Evolutionary conservation across 2,888 invertebrate species (phyloP), one percentile per base, ranked within the genome.

Genomic region (Thera obeliscata): DNA sequence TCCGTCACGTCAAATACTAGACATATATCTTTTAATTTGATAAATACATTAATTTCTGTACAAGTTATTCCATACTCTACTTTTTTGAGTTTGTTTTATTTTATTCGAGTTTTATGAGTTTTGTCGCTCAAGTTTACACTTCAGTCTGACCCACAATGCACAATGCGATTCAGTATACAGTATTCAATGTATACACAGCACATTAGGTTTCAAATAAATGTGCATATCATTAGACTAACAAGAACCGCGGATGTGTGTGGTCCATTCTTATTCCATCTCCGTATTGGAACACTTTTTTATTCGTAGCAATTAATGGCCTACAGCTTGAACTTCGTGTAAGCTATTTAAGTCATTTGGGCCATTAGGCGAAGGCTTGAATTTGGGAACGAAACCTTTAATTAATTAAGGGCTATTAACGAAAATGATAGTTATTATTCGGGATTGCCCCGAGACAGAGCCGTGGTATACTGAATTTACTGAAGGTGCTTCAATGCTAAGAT

Each of bases 191-290:
- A 57, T 78, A 81, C 76, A 78, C 76, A 67, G 70, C 80, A 86
- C 84, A 85, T 85, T 82, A 81, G 81, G 81, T 82, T 84, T 85
- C 79, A 88, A 90, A 90, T 88, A 89, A 91, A 93, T 91, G 90
- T 91, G 90, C 93, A 91, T 93, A 89, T 90, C 90, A 92, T 93
- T 93, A 93, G 78, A 84, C 83, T 79, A 87, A 87, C 88, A 84
- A 85, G 85, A 87, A 83, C 83, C 80, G 81, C 84, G 78, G 80
- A 81, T 78, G 85, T 90, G 92, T 93, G 93, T 93, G 93, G 92
- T 92, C 92, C 81, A 82, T 81, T 82, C 81, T 82, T 85, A 84
- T 81, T 81, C 86, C 79, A 46, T 46, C 43, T 61, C 57, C 9
- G 8, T 59, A 54, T 81, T 81, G 76, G 74, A 78, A 82, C 81